Conservation (phyloP, 2,888 invertebrate genomes). For the Cartodere bifasciata region DNA sequence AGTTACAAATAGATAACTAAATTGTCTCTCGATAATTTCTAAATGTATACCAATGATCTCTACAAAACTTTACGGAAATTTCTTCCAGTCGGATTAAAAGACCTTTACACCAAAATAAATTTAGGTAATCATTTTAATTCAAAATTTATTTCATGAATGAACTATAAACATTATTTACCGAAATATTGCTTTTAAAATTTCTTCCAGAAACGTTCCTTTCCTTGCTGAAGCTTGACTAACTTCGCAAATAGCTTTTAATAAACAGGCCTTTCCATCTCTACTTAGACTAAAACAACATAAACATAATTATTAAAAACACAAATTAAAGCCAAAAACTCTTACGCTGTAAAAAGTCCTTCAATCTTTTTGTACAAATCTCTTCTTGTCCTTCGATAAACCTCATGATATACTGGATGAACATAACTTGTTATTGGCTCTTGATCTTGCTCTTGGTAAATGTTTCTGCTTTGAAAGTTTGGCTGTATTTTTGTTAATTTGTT, state of each 20-base stretch:
- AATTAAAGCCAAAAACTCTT: slow-evolving; percentile 28
- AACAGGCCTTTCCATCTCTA: slow-evolving; percentile 45
- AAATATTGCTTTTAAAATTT: slow-evolving; percentile 51
- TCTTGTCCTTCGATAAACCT: slow-evolving; percentile 48
- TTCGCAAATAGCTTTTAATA: slow-evolving; percentile 52
- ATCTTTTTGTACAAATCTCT: slow-evolving; percentile 49
- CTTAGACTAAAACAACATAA: slow-evolving; percentile 23
- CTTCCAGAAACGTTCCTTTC: slow-evolving; percentile 49
- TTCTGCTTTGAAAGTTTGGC: neutral
- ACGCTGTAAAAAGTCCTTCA: slow-evolving; percentile 49
- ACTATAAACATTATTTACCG: slow-evolving; percentile 41
- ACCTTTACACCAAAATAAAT: no score
- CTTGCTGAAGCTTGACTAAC: slow-evolving; percentile 39
- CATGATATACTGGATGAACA: slow-evolving; percentile 25
- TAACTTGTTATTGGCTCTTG: slow-evolving; percentile 13
- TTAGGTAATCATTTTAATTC: no score
- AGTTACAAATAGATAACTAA: no score
- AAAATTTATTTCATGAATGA: neutral
- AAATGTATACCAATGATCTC: neutral
- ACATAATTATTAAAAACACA: slow-evolving; percentile 2
- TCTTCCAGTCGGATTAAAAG: no score
- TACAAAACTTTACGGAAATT: no score
- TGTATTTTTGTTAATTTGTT: no score
- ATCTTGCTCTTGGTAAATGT: neutral
- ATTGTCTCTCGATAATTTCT: no score